Base-by-base conservation (phyloP, 2,888 invertebrate genomes). In the Rapana venosa region DNA sequence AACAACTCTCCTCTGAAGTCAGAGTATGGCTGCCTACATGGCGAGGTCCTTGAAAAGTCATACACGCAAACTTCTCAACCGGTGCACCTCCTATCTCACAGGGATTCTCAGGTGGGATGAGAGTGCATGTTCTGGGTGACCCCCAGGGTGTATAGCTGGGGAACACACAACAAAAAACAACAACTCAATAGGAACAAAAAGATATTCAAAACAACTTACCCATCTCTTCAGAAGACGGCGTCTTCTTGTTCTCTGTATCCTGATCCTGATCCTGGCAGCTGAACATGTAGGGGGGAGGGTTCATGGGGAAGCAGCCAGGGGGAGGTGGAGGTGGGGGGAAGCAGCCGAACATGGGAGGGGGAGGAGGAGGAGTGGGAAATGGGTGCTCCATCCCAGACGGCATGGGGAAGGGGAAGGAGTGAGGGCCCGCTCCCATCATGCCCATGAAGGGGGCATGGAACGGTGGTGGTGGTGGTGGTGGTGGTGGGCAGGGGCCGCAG, bases 221-320 rank as follows among this genome's bases (percentile, higher is more conserved):
- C 86, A 86, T 86, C 61, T 86, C 86, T 61, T 66, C 66, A 30
- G 86, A 61, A 22, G 35, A 36, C 6, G 36, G 83, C 17, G 47
- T n/a, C 26, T 86, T 86, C 30, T 15, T 5, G 86, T 30, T 58
- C 61, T 86, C 35, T 15, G 35, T 26, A 36, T 20, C 81, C 30
- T 79, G 79, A 36, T 20, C 81, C 30, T 79, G 79, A 6, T 22
- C 30, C n/a, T 17, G 47, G 61, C 61, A 56, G n/a, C 6, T 56
- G 32, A 74, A 26, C 36, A 47, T 36, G 81, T 30, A 86, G 32
- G 61, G 15, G 61, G 58, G 86, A 6, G 86, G 61, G 47, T 47
- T 47, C 47, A 47, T 70, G 70, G n/a, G n/a, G n/a, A 74, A 13
- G 66, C 26, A 74, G 74, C 13, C 13, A n/a, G 74, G 13, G 30